Conservation (phyloP, 2,113 vertebrate species). For the Python bivittatus region DNA sequence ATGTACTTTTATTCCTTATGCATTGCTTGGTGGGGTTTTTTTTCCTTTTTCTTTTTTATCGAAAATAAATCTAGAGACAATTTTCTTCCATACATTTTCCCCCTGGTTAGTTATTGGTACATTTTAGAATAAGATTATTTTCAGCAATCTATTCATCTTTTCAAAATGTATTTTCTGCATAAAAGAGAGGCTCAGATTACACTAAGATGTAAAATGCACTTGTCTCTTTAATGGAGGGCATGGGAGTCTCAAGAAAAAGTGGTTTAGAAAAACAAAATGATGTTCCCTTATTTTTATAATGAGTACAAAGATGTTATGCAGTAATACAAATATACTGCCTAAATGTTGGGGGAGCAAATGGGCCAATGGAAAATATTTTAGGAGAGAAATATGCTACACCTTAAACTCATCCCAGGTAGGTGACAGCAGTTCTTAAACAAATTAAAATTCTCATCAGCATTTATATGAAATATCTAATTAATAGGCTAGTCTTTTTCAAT, state of each 20-base stretch:
- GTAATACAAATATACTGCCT: not conserved
- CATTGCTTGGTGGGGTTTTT: not conserved
- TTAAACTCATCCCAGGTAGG: not conserved
- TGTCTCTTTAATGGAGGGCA: not conserved
- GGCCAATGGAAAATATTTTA: not conserved
- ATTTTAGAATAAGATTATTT: not conserved
- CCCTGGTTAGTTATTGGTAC: not conserved
- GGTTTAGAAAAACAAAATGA: too few relatives aligned
- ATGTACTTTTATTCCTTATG: not conserved
- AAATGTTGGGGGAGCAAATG: not conserved
- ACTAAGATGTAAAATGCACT: not conserved
- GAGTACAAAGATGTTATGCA: not conserved
- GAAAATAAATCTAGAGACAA: not conserved
- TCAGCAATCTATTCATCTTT: not conserved
- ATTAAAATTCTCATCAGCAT: not conserved
- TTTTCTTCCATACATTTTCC: not conserved
- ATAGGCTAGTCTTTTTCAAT: not conserved
- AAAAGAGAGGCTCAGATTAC: not conserved
- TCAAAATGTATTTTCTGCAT: not conserved
- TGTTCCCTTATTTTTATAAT: not conserved
- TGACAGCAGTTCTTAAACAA: not conserved
- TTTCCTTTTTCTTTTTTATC: not conserved
- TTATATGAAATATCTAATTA: not conserved
- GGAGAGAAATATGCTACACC: not conserved
- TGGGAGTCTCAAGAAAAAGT: not conserved